Evolutionary conservation across 1,140 invertebrate species (phyloP), one percentile per base, ranked within the genome.

Genomic region (Ruditapes philippinarum): DNA sequence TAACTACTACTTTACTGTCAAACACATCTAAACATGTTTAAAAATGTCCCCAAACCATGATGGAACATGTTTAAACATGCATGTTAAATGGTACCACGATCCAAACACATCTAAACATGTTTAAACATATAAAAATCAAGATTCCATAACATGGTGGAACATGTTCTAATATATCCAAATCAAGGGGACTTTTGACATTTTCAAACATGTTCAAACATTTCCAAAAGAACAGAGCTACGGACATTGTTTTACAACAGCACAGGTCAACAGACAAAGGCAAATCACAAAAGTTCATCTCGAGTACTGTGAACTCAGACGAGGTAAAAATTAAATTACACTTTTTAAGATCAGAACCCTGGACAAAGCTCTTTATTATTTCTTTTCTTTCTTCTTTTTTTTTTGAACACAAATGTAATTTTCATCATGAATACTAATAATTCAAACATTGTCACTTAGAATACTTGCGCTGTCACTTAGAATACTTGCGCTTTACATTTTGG

Each of bases 401-500:
- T 42, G 7, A 76, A 45, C 40, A 76, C 40, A 76, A 76, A 76
- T 17, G 36, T 76, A 45, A 76, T 76, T 76, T 42, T 76, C 73
- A 76, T 76, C n/a, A 40, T 42, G 36, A 42, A 76, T 42, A 76
- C 73, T 76, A 9, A 42, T n/a, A n/a, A 42, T 76, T 76, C n/a
- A n/a, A 76, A 76, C 73, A 76, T 73, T 73, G 68, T 73, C 68
- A 73, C n/a, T n/a, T n/a, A n/a, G n/a, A n/a, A n/a, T n/a, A n/a
- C n/a, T n/a, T n/a, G n/a, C n/a, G n/a, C n/a, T n/a, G n/a, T n/a
- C n/a, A n/a, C 68, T 73, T 73, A 33, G 73, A 40, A 76, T 42
- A 76, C 73, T 76, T 76, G 14, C 73, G 36, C 73, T 76, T 76
- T n/a, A 76, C 73, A 42, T 40, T 45, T 45, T 42, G 45, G 5